Evolutionary conservation across 1,140 invertebrate species (phyloP).

Genomic region (Zaprionus camerounensis): DNA sequence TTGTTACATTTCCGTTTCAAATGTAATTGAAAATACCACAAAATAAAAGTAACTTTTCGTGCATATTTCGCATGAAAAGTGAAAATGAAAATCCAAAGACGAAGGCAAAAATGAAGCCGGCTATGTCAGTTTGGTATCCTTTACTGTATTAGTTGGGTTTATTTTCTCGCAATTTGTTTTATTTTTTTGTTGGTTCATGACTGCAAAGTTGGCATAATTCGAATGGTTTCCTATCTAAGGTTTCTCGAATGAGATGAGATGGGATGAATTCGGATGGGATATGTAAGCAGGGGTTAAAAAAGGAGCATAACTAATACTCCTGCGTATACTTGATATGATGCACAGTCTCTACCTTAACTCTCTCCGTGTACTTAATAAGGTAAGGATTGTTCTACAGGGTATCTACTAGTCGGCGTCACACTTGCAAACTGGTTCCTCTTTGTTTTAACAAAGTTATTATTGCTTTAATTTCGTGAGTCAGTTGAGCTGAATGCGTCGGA

Average conservation of each 20-base stretch:
- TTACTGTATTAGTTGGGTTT: conserved; percentile 2
- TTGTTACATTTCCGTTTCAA: neutral
- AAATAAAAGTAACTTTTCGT: neutral
- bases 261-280: neutral
- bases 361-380: neutral
- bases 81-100: neutral
- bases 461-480: conserved; percentile 79
- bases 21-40: conserved; percentile 1
- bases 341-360: neutral
- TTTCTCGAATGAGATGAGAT: neutral
- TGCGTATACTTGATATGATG: neutral
- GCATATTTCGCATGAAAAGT: neutral
- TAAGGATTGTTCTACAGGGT: neutral
- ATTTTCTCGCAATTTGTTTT: neutral
- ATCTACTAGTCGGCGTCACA: neutral
- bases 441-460: conserved; percentile 75
- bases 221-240: neutral
- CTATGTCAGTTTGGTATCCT: neutral
- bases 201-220: neutral
- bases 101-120: neutral
- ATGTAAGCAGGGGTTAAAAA: neutral
- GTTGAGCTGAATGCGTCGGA: conserved; percentile 51
- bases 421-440: conserved; percentile 1
- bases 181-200: neutral
- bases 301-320: neutral